Conservation (phyloP, 64 coral and sea anemone genomes). For the Orbicella faveolata region DNA sequence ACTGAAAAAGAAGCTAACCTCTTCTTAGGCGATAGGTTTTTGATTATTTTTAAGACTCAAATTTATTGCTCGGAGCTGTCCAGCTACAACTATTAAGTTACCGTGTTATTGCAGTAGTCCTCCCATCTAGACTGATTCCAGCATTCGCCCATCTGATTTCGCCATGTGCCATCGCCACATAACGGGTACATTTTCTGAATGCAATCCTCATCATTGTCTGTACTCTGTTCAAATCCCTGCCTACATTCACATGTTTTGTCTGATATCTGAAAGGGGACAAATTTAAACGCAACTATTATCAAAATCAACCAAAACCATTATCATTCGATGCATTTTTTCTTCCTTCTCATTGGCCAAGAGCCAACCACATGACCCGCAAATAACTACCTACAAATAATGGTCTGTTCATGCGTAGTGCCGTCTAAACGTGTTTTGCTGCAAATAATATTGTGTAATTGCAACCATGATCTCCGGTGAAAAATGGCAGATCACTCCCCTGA, state of each 20-base stretch:
- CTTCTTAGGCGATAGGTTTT: no score
- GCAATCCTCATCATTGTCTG: slow-evolving; percentile 81
- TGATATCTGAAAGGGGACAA: slow-evolving; percentile 42
- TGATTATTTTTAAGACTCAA: neutral
- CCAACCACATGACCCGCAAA: no score
- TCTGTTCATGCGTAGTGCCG: no score
- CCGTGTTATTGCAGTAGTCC: slow-evolving; percentile 53
- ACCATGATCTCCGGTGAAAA: no score
- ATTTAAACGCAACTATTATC: neutral
- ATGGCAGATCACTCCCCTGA: no score
- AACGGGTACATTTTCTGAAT: slow-evolving; percentile 68
- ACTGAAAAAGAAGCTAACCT: no score
- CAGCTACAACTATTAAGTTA: neutral
- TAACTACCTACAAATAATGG: no score
- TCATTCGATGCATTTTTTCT: neutral
- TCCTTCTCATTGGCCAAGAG: no score
- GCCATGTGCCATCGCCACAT: slow-evolving; percentile 79
- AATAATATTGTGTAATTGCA: no score
- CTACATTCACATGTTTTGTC: slow-evolving; percentile 79
- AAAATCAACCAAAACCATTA: neutral
- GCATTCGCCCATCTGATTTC: slow-evolving; percentile 73
- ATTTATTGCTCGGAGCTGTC: neutral
- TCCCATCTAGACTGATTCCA: slow-evolving; percentile 61
- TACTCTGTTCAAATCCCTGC: slow-evolving; percentile 44
- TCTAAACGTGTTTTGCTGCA: no score